phyloP scores from a whole-genome alignment of 2,888 invertebrate genomes.

The Mellilla xanthometata region DNA sequence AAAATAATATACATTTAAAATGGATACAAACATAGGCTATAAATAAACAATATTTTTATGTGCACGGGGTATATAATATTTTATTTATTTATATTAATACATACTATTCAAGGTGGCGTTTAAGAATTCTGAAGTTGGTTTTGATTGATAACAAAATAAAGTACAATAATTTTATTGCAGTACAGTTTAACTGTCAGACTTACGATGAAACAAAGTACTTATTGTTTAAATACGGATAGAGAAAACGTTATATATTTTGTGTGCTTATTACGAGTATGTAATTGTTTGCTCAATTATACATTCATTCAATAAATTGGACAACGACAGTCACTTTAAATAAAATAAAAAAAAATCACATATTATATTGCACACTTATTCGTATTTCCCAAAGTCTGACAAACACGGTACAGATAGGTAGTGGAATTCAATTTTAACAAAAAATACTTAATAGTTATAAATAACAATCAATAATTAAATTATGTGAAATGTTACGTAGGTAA shows the following conservation, averaged over 20 bases:
- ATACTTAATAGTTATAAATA: background rate
- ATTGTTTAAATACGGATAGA: background rate
- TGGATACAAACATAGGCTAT: too few relatives aligned
- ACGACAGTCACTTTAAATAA: too few relatives aligned
- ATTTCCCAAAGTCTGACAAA: slow-evolving; percentile 14
- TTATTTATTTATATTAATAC: slow-evolving; percentile 1
- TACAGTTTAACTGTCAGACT: too few relatives aligned
- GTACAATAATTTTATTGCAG: slow-evolving; percentile 21
- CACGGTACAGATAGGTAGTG: slow-evolving; percentile 8
- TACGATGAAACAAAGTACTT: slow-evolving; percentile 21
- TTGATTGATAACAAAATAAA: background rate
- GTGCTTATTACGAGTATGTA: background rate
- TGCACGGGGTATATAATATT: too few relatives aligned
- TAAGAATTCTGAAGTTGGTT: too few relatives aligned
- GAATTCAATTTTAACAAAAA: slow-evolving; percentile 11
- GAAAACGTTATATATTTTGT: too few relatives aligned
- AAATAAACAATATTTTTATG: too few relatives aligned
- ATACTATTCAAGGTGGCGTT: too few relatives aligned
- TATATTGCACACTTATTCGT: slow-evolving; percentile 4
- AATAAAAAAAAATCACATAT: too few relatives aligned
- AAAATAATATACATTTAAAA: background rate
- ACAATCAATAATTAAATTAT: too few relatives aligned
- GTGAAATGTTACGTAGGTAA: too few relatives aligned
- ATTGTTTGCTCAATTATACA: slow-evolving; percentile 8
- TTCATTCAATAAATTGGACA: background rate